phyloP scores from a whole-genome alignment of 2,888 invertebrate species.

The Agonopterix heracliana region DNA sequence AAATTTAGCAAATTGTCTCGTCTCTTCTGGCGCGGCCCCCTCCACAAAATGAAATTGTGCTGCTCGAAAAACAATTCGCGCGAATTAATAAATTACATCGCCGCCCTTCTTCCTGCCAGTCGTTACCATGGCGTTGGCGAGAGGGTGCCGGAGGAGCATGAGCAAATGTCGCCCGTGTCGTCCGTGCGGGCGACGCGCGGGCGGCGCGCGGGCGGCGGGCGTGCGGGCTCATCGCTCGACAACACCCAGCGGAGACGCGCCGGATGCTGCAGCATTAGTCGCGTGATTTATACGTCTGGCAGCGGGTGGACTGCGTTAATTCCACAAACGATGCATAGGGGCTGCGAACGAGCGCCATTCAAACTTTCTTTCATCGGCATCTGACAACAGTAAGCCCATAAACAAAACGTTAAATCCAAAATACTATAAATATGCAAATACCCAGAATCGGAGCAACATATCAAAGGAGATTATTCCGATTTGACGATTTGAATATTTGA shows the following conservation, averaged over 20 bases:
- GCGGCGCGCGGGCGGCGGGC: constrained; percentile 26
- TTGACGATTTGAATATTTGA: constrained; percentile 41
- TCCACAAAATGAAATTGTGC: constrained; percentile 15
- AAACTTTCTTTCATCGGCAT: constrained; percentile 7
- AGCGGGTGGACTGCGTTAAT: constrained; percentile 53
- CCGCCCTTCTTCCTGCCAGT: constrained; percentile 44
- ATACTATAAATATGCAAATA: constrained; percentile 49
- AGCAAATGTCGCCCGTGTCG: constrained; percentile 11
- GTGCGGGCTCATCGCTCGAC: constrained; percentile 20
- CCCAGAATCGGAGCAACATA: constrained; percentile 31
- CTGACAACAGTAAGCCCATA: constrained; percentile 14
- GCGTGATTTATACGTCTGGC: constrained; percentile 72
- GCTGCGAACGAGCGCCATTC: constrained; percentile 27
- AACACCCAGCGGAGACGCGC: constrained; percentile 52
- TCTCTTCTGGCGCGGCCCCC: not conserved
- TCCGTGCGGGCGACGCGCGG: constrained; percentile 3
- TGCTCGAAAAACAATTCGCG: constrained; percentile 43
- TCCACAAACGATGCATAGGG: constrained; percentile 55
- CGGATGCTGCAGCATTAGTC: constrained; percentile 68
- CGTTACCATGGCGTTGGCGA: constrained; percentile 28
- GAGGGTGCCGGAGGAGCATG: constrained; percentile 16
- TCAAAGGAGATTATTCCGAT: constrained; percentile 38
- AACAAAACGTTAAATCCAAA: constrained; percentile 31
- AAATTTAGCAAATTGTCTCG: too few species aligned
- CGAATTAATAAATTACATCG: constrained; percentile 58